Evolutionary conservation across 2,888 invertebrate species (phyloP).

Genomic region (Eurois occulta): DNA sequence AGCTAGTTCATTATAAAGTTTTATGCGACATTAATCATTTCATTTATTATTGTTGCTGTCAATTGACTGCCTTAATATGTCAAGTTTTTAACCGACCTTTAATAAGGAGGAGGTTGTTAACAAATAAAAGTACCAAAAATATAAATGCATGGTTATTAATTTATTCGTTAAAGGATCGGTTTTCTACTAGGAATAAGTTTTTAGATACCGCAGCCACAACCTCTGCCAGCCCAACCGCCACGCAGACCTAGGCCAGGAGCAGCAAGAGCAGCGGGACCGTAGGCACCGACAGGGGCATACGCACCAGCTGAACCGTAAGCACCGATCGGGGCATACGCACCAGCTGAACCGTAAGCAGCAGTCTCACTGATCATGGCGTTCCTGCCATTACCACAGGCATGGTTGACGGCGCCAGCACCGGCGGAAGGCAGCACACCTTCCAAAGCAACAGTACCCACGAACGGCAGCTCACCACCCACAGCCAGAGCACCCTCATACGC

Average conservation of each 20-base stretch:
- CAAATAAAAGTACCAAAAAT: background rate
- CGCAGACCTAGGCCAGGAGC: slow-evolving; percentile 3
- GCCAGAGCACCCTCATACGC: slow-evolving; percentile 60
- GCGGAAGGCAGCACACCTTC: slow-evolving; percentile 67
- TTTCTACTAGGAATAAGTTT: too few species aligned
- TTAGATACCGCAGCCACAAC: background rate
- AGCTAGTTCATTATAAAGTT: background rate
- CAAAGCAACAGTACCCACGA: slow-evolving; percentile 70
- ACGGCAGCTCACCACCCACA: slow-evolving; percentile 74
- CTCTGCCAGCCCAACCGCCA: slow-evolving; percentile 11
- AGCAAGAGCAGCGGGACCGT: slow-evolving; percentile 1
- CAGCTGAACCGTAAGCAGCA: slow-evolving; percentile 12
- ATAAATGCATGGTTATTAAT: background rate
- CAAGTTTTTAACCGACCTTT: background rate
- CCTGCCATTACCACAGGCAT: slow-evolving; percentile 70
- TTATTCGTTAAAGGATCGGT: too few species aligned
- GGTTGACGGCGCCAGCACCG: slow-evolving; percentile 68
- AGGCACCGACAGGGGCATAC: slow-evolving; percentile 1
- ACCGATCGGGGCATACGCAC: background rate
- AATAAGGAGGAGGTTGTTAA: background rate
- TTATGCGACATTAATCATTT: background rate
- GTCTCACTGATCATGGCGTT: slow-evolving; percentile 58
- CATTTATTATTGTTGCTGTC: background rate
- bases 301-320: slow-evolving; percentile 7
- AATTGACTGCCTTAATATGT: background rate